Conservation (phyloP, 2,113 vertebrate species). For the Ramphastos sulfuratus region DNA sequence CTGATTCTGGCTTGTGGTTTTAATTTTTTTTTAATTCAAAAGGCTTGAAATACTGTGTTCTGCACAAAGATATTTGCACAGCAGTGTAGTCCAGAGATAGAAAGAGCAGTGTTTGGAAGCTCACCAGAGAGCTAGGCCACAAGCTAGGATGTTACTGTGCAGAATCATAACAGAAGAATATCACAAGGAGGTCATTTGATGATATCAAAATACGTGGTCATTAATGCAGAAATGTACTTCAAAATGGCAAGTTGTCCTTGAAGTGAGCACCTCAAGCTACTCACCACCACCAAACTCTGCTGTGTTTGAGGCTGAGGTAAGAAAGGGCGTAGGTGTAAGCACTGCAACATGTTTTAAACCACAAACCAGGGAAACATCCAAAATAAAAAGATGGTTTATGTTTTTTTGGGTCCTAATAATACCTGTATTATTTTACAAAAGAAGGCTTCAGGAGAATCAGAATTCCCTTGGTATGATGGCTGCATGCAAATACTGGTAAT, state of each 20-base stretch:
- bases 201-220: background rate
- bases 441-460: background rate
- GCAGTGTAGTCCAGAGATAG: background rate
- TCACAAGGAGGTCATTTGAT: background rate
- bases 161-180: background rate
- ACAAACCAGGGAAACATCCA: background rate
- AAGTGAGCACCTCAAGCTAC: background rate
- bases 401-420: background rate
- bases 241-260: background rate
- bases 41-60: background rate
- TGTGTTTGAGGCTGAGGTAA: background rate
- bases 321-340: background rate
- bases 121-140: background rate
- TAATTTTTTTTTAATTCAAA: background rate
- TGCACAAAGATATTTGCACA: background rate
- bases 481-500: background rate
- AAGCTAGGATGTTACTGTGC: background rate
- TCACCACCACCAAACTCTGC: background rate
- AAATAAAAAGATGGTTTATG: background rate
- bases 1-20: background rate
- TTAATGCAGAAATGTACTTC: background rate
- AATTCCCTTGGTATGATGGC: background rate
- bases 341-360: background rate
- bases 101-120: background rate
- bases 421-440: background rate